Evolutionary conservation across 2,113 vertebrate species (phyloP).

Genomic region (Microcebus murinus): DNA sequence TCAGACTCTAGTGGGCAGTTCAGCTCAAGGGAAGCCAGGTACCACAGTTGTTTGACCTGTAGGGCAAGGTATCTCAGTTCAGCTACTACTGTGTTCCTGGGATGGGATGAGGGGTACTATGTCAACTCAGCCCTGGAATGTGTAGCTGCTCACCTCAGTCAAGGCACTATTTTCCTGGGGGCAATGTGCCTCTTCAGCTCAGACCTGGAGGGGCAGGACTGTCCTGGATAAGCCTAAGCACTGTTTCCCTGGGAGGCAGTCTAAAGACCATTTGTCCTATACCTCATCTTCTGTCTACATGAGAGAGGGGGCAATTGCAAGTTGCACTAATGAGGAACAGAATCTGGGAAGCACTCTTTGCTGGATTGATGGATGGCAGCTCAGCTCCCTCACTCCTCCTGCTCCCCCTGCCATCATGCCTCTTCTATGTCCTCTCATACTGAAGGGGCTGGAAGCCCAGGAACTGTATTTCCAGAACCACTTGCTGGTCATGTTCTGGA

Average conservation of each 20-base stretch:
- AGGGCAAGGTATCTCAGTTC: not conserved
- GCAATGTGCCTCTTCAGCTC: not conserved
- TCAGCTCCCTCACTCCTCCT: not conserved
- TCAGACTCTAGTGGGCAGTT: not conserved
- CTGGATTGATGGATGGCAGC: not conserved
- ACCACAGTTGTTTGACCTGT: not conserved
- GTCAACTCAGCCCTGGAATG: not conserved
- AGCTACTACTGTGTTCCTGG: not conserved
- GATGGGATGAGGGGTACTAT: not conserved
- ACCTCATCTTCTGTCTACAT: not conserved
- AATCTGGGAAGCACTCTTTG: not conserved
- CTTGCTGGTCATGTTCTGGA: not conserved
- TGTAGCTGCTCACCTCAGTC: not conserved
- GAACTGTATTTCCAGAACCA: not conserved
- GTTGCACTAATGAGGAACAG: not conserved
- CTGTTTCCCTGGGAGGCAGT: not conserved
- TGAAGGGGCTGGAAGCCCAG: not conserved
- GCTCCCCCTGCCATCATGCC: too few species aligned
- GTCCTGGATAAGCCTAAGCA: not conserved
- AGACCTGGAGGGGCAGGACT: not conserved
- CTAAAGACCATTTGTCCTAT: not conserved
- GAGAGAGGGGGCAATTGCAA: not conserved
- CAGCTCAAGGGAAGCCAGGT: not conserved
- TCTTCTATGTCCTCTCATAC: not conserved
- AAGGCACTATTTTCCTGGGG: not conserved